These are phyloP conservation scores for Philereme vetulata DNA, from an alignment of 2,888 invertebrate genomes.

Conservation along the genomic window DNA sequence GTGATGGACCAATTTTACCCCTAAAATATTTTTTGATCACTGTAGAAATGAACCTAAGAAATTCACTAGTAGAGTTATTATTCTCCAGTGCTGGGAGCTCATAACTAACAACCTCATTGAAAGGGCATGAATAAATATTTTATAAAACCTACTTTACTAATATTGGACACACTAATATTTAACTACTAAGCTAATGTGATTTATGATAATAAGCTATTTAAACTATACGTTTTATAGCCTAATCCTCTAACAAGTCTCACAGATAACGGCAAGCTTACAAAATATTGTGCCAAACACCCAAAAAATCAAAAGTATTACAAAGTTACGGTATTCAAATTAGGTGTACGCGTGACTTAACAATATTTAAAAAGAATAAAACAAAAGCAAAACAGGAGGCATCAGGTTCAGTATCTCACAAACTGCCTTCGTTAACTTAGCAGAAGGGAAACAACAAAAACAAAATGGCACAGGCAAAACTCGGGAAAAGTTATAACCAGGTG, in stretches of 20 bases:
- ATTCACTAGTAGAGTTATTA: too few species aligned
- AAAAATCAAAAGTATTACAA: conserved; percentile 19
- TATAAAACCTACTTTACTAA: too few species aligned
- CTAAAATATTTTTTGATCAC: too few species aligned
- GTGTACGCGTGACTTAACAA: conserved; percentile 5
- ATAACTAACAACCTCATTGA: too few species aligned
- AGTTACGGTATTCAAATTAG: conserved; percentile 11
- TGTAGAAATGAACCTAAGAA: too few species aligned
- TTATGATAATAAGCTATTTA: conserved; percentile 5
- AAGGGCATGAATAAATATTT: too few species aligned
- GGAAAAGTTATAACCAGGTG: conserved; percentile 41
- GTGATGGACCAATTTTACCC: too few species aligned
- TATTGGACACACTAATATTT: neutral
- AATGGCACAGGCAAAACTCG: conserved; percentile 39
- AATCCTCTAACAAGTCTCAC: neutral
- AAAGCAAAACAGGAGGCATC: conserved; percentile 31
- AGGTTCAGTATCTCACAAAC: conserved; percentile 36
- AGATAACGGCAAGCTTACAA: neutral
- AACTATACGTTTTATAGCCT: neutral
- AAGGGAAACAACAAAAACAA: conserved; percentile 44
- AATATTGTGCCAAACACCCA: conserved; percentile 1
- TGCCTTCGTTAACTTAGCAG: conserved; percentile 37
- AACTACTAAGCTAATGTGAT: neutral
- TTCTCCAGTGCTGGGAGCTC: too few species aligned
- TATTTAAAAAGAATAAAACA: conserved; percentile 31